Conservation (phyloP, 2,113 vertebrate genomes). For the Gnathonemus longibarbis region DNA sequence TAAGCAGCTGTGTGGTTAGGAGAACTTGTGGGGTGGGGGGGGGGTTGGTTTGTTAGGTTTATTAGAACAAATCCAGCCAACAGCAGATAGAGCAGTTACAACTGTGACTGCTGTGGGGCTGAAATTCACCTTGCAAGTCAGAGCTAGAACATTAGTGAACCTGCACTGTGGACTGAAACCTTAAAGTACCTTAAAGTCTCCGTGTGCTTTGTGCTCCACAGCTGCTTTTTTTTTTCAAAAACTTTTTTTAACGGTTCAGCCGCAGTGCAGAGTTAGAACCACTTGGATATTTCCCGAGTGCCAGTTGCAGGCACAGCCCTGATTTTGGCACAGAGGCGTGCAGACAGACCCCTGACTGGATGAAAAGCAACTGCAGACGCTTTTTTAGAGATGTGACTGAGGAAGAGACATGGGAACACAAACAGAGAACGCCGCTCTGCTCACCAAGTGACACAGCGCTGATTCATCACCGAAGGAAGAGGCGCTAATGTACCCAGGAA, state of each 20-base stretch:
- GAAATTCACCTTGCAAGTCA: constrained; percentile 19
- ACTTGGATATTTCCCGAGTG: neutral
- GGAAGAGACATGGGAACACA: neutral
- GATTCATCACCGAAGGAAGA: neutral
- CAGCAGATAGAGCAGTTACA: neutral
- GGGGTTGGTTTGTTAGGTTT: neutral
- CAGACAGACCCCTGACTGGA: neutral
- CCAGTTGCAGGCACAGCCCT: neutral
- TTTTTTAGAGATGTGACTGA: neutral
- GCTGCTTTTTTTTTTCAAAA: neutral
- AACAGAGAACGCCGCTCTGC: neutral
- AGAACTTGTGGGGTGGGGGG: neutral
- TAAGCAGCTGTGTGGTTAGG: neutral
- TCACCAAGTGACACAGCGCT: neutral
- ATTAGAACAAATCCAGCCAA: neutral
- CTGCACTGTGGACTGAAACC: constrained; percentile 6
- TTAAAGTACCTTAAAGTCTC: neutral
- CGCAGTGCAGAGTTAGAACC: neutral
- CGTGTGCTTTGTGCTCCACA: neutral
- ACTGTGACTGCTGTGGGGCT: neutral
- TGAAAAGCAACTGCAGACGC: neutral
- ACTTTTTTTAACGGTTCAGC: neutral
- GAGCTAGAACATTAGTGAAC: constrained; percentile 23
- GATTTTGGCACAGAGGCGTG: neutral
- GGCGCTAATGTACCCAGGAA: neutral